phyloP scores from a whole-genome alignment of 2,797 vertebrate species.

The Spondyliosoma cantharus region DNA sequence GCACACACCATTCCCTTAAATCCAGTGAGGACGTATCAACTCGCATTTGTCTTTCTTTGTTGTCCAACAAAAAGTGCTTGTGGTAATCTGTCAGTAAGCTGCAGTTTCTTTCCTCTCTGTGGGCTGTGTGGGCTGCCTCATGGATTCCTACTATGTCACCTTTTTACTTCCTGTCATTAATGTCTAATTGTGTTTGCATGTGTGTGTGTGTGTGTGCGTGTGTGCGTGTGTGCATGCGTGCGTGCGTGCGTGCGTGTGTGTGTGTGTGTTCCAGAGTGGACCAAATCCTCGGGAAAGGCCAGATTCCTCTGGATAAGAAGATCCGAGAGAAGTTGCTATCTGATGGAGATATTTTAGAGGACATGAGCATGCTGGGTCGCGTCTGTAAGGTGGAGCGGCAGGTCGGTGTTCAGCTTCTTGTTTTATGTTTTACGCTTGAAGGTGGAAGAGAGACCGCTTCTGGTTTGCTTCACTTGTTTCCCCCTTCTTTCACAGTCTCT shows the following conservation, averaged over 20 bases:
- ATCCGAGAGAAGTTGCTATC: conserved; percentile 92
- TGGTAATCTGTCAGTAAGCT: not conserved
- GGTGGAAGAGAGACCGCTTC: not conserved
- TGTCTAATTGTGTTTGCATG: conserved; percentile 11
- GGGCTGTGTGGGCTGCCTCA: conserved; percentile 16
- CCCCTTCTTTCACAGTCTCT: not conserved
- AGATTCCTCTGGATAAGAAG: conserved; percentile 95
- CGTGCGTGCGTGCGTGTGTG: conserved; percentile 25
- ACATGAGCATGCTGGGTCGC: conserved; percentile 96
- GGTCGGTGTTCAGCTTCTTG: conserved; percentile 77
- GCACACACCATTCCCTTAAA: not conserved
- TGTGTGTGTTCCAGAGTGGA: conserved; percentile 87
- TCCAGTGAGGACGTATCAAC: conserved; percentile 46
- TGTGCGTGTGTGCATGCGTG: conserved; percentile 20
- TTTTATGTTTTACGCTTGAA: not conserved
- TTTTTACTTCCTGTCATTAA: conserved; percentile 13
- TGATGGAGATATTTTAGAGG: conserved; percentile 91
- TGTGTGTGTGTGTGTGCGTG: conserved; percentile 23
- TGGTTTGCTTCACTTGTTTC: not conserved
- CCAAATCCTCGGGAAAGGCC: conserved; percentile 97
- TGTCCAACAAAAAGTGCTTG: conserved; percentile 1
- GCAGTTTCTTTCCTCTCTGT: conserved; percentile 33
- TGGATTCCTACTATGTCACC: conserved; percentile 23
- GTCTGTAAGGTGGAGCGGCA: conserved; percentile 98
- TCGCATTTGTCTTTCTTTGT: conserved; percentile 1